Percentiles rank a stretch among this genome's conserved stretches.
These are phyloP conservation scores for Drosophila nr. perissopoda DNA, from an alignment of 2,888 invertebrate species.

Conservation along the genomic window DNA sequence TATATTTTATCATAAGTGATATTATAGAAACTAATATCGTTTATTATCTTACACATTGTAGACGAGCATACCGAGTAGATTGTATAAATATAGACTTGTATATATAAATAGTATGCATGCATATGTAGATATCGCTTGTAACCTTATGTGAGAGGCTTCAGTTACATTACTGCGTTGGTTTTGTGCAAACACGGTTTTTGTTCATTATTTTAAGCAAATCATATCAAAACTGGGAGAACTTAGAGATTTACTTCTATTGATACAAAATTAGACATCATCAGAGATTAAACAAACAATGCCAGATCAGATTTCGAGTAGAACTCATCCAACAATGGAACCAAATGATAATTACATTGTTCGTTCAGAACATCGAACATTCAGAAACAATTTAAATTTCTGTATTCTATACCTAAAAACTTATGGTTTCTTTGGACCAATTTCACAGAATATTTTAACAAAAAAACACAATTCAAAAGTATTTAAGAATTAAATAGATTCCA, in stretches of 20 bases:
- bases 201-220: conserved; percentile 45
- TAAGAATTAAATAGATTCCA: background rate
- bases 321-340: background rate
- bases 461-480: background rate
- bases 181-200: conserved; percentile 37
- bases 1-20: conserved; percentile 60
- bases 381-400: background rate
- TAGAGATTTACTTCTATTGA: conserved; percentile 9
- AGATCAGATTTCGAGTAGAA: background rate
- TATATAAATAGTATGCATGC: conserved; percentile 41
- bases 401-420: background rate
- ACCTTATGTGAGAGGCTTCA: conserved; percentile 19
- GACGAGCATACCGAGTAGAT: conserved; percentile 63
- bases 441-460: background rate
- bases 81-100: conserved; percentile 63
- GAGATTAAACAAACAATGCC: background rate
- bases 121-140: conserved; percentile 50
- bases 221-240: conserved; percentile 27
- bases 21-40: conserved; percentile 65
- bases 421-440: background rate
- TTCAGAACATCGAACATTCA: background rate
- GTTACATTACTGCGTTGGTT: conserved; percentile 12
- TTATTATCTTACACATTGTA: conserved; percentile 78
- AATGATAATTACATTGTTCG: background rate
- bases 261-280: background rate